Conservation (phyloP, 2,888 invertebrate genomes). For the Melolontha melolontha region DNA sequence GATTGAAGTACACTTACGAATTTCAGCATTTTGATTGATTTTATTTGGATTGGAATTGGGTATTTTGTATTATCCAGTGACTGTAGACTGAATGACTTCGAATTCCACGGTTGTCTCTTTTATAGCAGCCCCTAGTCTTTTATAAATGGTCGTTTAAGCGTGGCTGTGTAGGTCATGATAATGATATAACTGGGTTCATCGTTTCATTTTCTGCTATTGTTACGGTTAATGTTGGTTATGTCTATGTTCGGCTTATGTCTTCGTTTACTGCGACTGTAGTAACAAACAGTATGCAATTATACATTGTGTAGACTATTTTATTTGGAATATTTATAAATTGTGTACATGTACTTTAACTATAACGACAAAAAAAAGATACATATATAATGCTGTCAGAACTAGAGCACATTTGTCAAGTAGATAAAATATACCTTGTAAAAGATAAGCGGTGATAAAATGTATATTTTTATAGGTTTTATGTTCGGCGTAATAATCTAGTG, state of each 20-base stretch:
- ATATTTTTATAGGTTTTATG: slow-evolving; percentile 19
- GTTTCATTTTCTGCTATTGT: slow-evolving; percentile 55
- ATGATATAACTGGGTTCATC: slow-evolving; percentile 56
- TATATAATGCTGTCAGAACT: slow-evolving; percentile 35
- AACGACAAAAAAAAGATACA: slow-evolving; percentile 19
- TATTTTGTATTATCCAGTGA: slow-evolving; percentile 16
- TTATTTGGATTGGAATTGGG: not conserved
- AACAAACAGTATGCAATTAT: not conserved
- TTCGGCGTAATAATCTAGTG: slow-evolving; percentile 20
- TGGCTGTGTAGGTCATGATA: slow-evolving; percentile 57
- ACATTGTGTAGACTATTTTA: slow-evolving; percentile 15
- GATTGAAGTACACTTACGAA: slow-evolving; percentile 51
- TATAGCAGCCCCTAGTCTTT: slow-evolving; percentile 45
- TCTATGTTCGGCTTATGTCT: slow-evolving; percentile 2
- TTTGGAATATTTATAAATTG: slow-evolving; percentile 7
- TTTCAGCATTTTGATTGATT: slow-evolving; percentile 55
- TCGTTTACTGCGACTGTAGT: not conserved
- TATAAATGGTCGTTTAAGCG: slow-evolving; percentile 42
- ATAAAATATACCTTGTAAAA: slow-evolving; percentile 15
- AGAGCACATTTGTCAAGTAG: slow-evolving; percentile 33
- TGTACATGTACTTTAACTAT: slow-evolving; percentile 17
- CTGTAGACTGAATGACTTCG: slow-evolving; percentile 38
- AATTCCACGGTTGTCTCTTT: slow-evolving; percentile 39
- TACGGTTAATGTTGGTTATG: slow-evolving; percentile 44
- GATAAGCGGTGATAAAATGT: slow-evolving; percentile 26